phyloP scores from a whole-genome alignment of 2,113 vertebrate genomes.

The Aphelocoma coerulescens region DNA sequence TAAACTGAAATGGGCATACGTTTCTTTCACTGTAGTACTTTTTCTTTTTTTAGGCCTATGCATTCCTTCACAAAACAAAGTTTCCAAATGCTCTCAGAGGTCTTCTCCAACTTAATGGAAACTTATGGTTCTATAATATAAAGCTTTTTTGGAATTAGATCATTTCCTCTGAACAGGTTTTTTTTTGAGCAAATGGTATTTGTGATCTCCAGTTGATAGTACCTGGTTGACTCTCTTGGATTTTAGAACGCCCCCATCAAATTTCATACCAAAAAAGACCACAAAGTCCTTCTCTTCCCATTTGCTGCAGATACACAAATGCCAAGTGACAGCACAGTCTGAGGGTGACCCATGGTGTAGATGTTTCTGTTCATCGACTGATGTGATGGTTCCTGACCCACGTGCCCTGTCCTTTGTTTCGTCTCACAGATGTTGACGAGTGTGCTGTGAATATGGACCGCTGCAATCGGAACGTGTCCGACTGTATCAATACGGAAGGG shows the following conservation, averaged over 20 bases:
- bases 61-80: background rate
- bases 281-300: background rate
- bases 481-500: constrained; percentile 73
- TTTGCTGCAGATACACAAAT: background rate
- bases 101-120: background rate
- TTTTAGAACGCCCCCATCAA: background rate
- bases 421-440: constrained; percentile 73
- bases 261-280: background rate
- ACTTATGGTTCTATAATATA: background rate
- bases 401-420: background rate
- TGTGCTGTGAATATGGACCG: constrained; percentile 12
- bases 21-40: background rate
- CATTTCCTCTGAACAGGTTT: background rate
- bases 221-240: background rate
- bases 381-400: background rate
- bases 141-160: background rate
- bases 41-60: background rate
- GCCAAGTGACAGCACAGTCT: background rate
- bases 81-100: background rate
- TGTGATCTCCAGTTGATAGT: background rate
- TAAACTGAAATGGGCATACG: background rate
- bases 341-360: background rate
- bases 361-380: background rate
- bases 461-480: constrained; percentile 47
- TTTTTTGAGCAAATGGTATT: background rate